Evolutionary conservation across 2,888 invertebrate species (phyloP), one percentile per base, ranked within the genome.

Genomic region (Tanypteryx hageni): DNA sequence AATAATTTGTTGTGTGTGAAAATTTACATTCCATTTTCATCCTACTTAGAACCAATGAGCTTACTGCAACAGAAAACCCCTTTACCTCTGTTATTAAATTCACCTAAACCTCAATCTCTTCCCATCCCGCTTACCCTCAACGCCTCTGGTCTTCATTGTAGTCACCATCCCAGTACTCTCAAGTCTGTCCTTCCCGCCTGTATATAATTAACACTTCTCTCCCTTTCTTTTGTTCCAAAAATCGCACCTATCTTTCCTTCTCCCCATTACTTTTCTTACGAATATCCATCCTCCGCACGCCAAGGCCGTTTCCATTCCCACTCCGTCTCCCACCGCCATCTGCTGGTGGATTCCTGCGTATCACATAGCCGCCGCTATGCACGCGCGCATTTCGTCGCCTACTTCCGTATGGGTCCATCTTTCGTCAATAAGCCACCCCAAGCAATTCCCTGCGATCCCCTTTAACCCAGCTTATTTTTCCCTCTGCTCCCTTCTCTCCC

Each of bases 151-250:
- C 44, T 44, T 44, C 44, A 44, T 44, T 44, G 27, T 4, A 18
- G 61, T 27, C 11, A 27, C 13, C 76, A 76, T 27, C 76, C 22
- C 27, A 27, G 13, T 22, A 27, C 27, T 27, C 27, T 76, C 27
- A 76, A 11, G 22, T 76, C 76, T 76, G 22, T 76, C 27, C 76
- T 13, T 22, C 27, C 76, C 5, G 76, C 27, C 13, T n/a, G n/a
- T n/a, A n/a, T n/a, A n/a, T n/a, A n/a, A n/a, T n/a, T n/a, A n/a
- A n/a, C n/a, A n/a, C 76, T 22, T 13, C 22, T 22, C 22, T 27
- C 22, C 76, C 76, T 27, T 44, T 44, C 76, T 76, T 76, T 76
- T 76, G 76, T 76, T 76, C 76, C 76, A 76, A 76, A 76, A 76
- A 76, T 27, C 27, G 76, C 76, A 44, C 44, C 44, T 5, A 3